These are phyloP conservation scores for Petrocephalus microphthalmus DNA, from an alignment of 2,113 vertebrate genomes.

Conservation along the genomic window DNA sequence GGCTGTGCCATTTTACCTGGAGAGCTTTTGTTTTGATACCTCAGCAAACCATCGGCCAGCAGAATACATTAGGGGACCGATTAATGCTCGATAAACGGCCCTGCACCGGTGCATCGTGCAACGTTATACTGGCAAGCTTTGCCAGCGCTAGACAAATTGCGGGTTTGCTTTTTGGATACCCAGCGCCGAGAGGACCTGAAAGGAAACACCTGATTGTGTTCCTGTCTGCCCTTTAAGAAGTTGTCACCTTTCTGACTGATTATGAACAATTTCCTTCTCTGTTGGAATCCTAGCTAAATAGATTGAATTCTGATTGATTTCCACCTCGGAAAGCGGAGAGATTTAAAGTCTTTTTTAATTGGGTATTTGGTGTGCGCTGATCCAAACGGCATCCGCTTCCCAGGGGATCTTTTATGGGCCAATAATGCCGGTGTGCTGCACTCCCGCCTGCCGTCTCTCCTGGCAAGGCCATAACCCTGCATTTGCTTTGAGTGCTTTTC, in stretches of 20 bases:
- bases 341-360: slow-evolving; percentile 77
- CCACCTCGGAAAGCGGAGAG: slow-evolving; percentile 65
- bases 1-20: background rate
- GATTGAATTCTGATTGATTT: slow-evolving; percentile 79
- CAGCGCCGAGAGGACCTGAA: slow-evolving; percentile 48
- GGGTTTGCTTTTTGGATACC: slow-evolving; percentile 52
- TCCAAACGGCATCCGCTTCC: slow-evolving; percentile 65
- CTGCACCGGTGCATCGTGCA: slow-evolving; percentile 31
- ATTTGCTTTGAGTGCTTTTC: slow-evolving; percentile 77
- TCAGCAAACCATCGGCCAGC: background rate
- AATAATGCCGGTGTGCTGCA: slow-evolving; percentile 70
- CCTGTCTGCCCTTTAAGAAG: slow-evolving; percentile 63
- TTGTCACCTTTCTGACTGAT: slow-evolving; percentile 72
- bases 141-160: slow-evolving; percentile 49
- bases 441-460: slow-evolving; percentile 65
- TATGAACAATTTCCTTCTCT: slow-evolving; percentile 73
- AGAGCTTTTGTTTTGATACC: background rate
- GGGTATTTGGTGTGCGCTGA: slow-evolving; percentile 76
- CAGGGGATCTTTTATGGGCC: slow-evolving; percentile 71
- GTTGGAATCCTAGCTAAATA: slow-evolving; percentile 71
- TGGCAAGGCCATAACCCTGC: slow-evolving; percentile 73
- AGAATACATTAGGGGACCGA: background rate
- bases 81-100: background rate
- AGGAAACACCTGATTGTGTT: slow-evolving; percentile 64
- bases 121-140: slow-evolving; percentile 43